Base-by-base conservation (phyloP, 2,888 invertebrate species). In the Silvanus unidentatus region DNA sequence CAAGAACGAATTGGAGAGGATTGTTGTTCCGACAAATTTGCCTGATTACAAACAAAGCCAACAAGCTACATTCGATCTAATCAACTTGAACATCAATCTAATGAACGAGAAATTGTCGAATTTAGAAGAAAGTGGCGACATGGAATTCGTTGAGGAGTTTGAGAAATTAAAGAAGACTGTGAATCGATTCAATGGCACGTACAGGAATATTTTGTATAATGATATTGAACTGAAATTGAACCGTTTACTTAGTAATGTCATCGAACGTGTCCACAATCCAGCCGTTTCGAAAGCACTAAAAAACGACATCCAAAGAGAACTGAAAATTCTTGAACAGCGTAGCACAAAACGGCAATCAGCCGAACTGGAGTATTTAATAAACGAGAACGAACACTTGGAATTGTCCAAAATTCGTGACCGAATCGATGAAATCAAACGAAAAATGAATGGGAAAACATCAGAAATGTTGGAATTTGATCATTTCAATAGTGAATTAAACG, bases 261-360 rank as follows among this genome's bases (percentile, higher is more conserved):
- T 48, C 12, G 52, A 54, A 12, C 43, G 49, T 28, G 40, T 57
- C n/a, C 45, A 50, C 1, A 50, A 58, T 34, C 47, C 49, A 45
- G 27, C 39, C 2, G 40, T 38, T 12, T 42, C 53, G 6, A 44
- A 53, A 2, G 53, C 55, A 36, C 41, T 59, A 5, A 48, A 43
- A 2, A 54, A 42, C 29, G 55, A 60, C 8, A 52, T 55, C 1
- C 57, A 60, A 38, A 57, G 55, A 28, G 43, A 55, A n/a, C 42
- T 59, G 16, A 59, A 57, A 44, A 63, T 63, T 36, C 39, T 63
- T 15, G 63, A 63, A 39, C 50, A 60, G 11, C 52, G 55, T 40
- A 47, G 62, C 1, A 51, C 48, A 2, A 48, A 50, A 30, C 56
- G 51, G n/a, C 56, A 52, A 48, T 59, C 35, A 47, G 49, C 16